Percentiles rank a stretch among this genome's conserved stretches.
Conservation (phyloP, 2,113 vertebrate species). For the Epinephelus lanceolatus region DNA sequence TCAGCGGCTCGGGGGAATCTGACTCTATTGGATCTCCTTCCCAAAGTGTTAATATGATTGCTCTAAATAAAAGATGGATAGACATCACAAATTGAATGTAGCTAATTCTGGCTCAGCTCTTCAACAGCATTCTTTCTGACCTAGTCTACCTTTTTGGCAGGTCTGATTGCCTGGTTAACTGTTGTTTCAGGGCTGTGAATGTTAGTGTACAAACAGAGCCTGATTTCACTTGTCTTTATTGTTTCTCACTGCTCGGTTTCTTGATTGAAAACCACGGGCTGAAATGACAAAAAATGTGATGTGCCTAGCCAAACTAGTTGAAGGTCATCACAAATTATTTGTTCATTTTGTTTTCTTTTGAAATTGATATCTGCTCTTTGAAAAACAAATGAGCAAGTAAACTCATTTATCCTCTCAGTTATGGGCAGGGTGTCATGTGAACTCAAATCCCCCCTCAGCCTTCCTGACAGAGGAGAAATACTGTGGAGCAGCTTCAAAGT, state of each 20-base stretch:
- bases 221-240: neutral
- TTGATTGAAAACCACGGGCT: conserved; percentile 4
- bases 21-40: neutral
- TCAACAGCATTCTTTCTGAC: neutral
- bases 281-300: neutral
- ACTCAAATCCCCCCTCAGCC: conserved; percentile 10
- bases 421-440: neutral
- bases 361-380: conserved; percentile 18
- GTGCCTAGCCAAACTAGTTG: neutral
- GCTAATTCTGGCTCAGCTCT: neutral
- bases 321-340: neutral
- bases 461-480: neutral
- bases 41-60: neutral
- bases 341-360: conserved; percentile 8
- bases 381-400: conserved; percentile 18
- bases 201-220: neutral
- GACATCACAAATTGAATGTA: neutral
- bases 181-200: neutral
- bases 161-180: neutral
- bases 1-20: neutral
- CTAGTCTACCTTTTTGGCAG: neutral
- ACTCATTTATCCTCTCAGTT: conserved; percentile 17
- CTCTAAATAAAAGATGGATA: neutral
- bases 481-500: conserved; percentile 1
- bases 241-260: neutral